These are phyloP conservation scores for Pelobates fuscus DNA, from an alignment of 2,113 vertebrate genomes.

Conservation along the genomic window DNA sequence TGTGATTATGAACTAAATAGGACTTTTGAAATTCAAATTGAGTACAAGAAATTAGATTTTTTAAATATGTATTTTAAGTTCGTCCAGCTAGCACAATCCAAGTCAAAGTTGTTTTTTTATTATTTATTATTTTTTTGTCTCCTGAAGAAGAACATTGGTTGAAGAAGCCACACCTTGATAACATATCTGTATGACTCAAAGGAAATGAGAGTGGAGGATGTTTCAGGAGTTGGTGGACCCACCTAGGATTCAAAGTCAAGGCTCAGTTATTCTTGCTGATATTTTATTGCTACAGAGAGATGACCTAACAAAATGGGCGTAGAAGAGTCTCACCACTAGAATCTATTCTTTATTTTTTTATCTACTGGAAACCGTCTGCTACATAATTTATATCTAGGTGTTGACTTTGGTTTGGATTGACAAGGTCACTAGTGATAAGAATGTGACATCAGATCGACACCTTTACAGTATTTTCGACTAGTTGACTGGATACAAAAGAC, in stretches of 20 bases:
- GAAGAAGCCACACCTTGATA: too few species aligned
- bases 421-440: background rate
- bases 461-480: background rate
- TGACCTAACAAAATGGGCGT: background rate
- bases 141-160: too few species aligned
- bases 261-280: slow-evolving; percentile 20
- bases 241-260: slow-evolving; percentile 24
- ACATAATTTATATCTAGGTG: background rate
- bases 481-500: background rate
- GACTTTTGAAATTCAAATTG: too few species aligned
- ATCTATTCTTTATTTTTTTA: slow-evolving; percentile 1
- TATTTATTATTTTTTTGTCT: too few species aligned
- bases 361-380: background rate
- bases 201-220: slow-evolving; percentile 11
- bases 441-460: background rate
- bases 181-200: slow-evolving; percentile 14
- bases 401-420: background rate
- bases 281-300: background rate
- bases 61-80: too few species aligned
- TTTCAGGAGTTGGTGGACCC: background rate
- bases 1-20: too few species aligned
- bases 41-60: too few species aligned
- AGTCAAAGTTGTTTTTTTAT: too few species aligned
- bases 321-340: background rate
- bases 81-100: too few species aligned